Evolutionary conservation across 2,797 vertebrate species (phyloP).

Genomic region (Myotis daubentonii): DNA sequence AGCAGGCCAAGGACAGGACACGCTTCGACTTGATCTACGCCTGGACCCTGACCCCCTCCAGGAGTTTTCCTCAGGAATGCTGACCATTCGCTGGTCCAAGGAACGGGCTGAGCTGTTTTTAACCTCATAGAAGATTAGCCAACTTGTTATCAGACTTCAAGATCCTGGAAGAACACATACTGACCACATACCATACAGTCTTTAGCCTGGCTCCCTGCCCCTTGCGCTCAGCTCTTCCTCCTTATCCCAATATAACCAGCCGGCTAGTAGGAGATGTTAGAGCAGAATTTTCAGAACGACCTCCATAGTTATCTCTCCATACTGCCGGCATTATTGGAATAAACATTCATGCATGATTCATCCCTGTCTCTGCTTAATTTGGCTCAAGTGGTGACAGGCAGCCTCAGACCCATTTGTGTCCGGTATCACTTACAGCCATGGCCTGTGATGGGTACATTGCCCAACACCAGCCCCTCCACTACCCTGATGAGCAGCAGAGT

Average conservation of each 20-base stretch:
- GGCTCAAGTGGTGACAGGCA: too few relatives aligned
- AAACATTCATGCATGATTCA: too few relatives aligned
- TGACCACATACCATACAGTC: background rate
- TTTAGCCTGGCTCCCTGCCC: background rate
- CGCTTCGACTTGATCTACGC: background rate
- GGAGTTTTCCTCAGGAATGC: background rate
- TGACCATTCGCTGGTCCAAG: background rate
- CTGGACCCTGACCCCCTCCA: background rate
- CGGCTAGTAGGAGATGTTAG: too few relatives aligned
- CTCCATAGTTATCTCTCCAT: too few relatives aligned
- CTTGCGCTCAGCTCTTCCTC: too few relatives aligned
- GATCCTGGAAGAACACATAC: background rate
- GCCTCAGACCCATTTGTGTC: too few relatives aligned
- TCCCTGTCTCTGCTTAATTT: too few relatives aligned
- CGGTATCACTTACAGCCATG: background rate
- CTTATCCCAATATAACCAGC: too few relatives aligned
- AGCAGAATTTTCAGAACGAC: too few relatives aligned
- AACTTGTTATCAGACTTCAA: background rate
- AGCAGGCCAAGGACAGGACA: background rate
- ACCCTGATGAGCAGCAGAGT: constrained; percentile 42
- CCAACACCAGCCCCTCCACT: constrained; percentile 34
- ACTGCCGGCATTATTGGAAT: too few relatives aligned
- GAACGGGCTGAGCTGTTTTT: background rate
- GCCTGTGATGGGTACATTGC: background rate
- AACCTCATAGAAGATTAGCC: background rate